Evolutionary conservation across 2,113 vertebrate species (phyloP).

Genomic region (Alethe diademata): DNA sequence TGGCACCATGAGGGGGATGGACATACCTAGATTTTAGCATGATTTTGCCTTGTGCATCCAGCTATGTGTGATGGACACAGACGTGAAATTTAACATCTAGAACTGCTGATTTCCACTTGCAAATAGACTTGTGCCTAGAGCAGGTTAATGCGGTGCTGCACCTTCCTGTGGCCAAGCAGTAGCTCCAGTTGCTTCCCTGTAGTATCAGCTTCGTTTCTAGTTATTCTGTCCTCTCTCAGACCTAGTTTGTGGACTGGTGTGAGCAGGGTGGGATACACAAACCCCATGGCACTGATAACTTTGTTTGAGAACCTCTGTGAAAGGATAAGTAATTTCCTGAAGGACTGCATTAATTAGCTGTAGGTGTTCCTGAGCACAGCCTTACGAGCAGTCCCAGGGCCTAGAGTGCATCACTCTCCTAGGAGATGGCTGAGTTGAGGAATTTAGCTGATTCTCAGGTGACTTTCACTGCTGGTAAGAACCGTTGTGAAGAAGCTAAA

Average conservation of each 20-base stretch:
- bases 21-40: not conserved
- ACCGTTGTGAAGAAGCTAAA: not conserved
- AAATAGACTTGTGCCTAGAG: not conserved
- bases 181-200: not conserved
- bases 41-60: not conserved
- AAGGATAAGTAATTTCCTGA: not conserved
- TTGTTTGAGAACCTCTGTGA: not conserved
- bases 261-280: not conserved
- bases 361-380: accelerated
- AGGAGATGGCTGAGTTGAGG: not conserved
- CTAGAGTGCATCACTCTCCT: not conserved
- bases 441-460: not conserved
- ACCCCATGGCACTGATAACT: no score
- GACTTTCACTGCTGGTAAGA: not conserved
- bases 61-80: accelerated
- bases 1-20: accelerated
- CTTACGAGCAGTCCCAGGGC: no score
- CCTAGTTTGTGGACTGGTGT: not conserved
- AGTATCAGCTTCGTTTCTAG: not conserved
- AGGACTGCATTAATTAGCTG: accelerated
- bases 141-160: not conserved
- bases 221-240: not conserved
- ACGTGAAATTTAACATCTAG: not conserved
- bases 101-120: not conserved
- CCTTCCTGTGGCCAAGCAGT: not conserved